Evolutionary conservation across 1,140 invertebrate species (phyloP), one percentile per base, ranked within the genome.

Genomic region (Nixonia krombeini): DNA sequence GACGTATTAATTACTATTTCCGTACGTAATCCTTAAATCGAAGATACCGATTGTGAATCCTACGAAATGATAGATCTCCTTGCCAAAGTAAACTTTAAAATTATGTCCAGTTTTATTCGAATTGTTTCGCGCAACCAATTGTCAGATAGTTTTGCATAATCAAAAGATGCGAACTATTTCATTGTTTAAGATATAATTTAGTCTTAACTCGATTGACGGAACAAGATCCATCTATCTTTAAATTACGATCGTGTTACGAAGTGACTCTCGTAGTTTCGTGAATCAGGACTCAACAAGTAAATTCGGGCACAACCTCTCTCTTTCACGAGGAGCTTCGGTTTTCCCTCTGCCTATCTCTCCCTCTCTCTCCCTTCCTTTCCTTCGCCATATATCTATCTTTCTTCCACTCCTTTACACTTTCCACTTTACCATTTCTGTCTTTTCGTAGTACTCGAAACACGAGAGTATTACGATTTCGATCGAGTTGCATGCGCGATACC

Each of bases 401-500:
- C 23, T 18, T 9, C 10, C 12, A 5, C 15, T 4, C n/a, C 13
- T 1, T 26, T 25, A 7, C 5, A n/a, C n/a, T n/a, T n/a, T n/a
- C 2, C 23, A 2, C 23, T 12, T 37, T 42, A 26, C 42, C 46
- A 29, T 25, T 50, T 72, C 57, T 52, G 52, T 63, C 67, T 71
- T n/a, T 66, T 72, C 67, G 49, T 61, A 58, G 40, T 50, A 71
- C 47, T 58, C 69, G 71, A 72, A 65, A 74, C 62, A 59, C 66
- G 63, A 72, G 53, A 70, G 66, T 72, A 71, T 79, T 73, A 75
- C 72, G 69, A 75, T 76, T 78, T 64, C 71, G 71, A 76, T 74
- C 72, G 65, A 59, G 59, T 52, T 59, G 23, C 52, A 21, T 58
- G 47, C 18, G 25, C 16, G 38, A 45, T 58, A 33, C 57, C 49